Percentiles rank a stretch among this genome's conserved stretches.
Evolutionary conservation across 2,888 invertebrate species (phyloP).

Genomic region (Celastrina argiolus): DNA sequence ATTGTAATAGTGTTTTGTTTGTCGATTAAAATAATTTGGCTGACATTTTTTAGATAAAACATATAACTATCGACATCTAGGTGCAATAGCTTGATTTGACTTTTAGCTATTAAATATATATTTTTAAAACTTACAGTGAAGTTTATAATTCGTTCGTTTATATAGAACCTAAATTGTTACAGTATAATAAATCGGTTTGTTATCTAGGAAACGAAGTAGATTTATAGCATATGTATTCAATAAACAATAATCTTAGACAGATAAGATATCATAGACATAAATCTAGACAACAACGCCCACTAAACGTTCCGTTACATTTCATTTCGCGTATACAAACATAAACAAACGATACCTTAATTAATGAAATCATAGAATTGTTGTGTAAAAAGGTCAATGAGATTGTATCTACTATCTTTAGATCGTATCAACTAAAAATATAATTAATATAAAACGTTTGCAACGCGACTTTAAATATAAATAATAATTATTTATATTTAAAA

Average conservation of each 20-base stretch:
- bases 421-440: not conserved
- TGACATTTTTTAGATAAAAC: no score
- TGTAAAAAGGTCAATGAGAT: no score
- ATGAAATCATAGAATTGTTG: not conserved
- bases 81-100: no score
- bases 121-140: no score
- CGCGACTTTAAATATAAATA: no score
- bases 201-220: slow-evolving; percentile 3
- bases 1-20: no score
- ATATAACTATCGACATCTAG: no score
- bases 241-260: slow-evolving; percentile 19
- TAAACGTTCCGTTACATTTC: not conserved
- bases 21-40: no score
- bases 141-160: not conserved
- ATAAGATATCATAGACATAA: slow-evolving; percentile 13
- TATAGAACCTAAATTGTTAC: not conserved
- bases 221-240: slow-evolving; percentile 21
- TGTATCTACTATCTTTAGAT: slow-evolving; percentile 13
- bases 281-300: slow-evolving; percentile 15
- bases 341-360: not conserved
- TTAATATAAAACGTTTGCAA: no score
- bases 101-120: no score
- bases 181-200: not conserved
- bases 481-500: no score
- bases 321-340: not conserved